phyloP scores from a whole-genome alignment of 2,888 invertebrate genomes.

The Parnassius mnemosyne region DNA sequence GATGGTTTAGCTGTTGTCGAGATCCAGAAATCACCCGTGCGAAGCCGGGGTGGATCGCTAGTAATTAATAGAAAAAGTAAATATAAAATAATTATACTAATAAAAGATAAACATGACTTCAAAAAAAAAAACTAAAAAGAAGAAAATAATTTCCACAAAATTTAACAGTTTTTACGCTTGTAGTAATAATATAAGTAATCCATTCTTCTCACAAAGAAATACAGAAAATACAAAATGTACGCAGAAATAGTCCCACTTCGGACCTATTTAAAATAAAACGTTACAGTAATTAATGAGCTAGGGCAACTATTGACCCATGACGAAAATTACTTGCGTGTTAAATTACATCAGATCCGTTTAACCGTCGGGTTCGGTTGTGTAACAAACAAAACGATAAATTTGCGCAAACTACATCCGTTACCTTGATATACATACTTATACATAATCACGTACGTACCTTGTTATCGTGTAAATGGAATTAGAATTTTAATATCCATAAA shows the following conservation, averaged over 20 bases:
- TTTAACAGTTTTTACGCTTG: too few relatives aligned
- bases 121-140: too few relatives aligned
- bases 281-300: neutral
- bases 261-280: neutral
- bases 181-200: too few relatives aligned
- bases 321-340: conserved; percentile 12
- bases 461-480: conserved; percentile 2
- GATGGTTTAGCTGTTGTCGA: too few relatives aligned
- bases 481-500: neutral
- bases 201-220: too few relatives aligned
- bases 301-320: conserved; percentile 11
- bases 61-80: too few relatives aligned
- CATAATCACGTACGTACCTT: neutral
- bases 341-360: conserved; percentile 8
- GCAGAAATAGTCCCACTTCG: neutral
- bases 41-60: too few relatives aligned
- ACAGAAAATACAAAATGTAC: too few relatives aligned
- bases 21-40: too few relatives aligned
- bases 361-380: conserved; percentile 10
- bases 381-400: conserved; percentile 22
- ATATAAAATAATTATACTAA: too few relatives aligned
- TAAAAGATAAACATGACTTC: too few relatives aligned
- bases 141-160: too few relatives aligned
- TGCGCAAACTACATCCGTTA: conserved; percentile 7
- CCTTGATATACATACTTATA: conserved; percentile 4